phyloP scores from a whole-genome alignment of 2,888 invertebrate species.

The Orchesella flavescens region DNA sequence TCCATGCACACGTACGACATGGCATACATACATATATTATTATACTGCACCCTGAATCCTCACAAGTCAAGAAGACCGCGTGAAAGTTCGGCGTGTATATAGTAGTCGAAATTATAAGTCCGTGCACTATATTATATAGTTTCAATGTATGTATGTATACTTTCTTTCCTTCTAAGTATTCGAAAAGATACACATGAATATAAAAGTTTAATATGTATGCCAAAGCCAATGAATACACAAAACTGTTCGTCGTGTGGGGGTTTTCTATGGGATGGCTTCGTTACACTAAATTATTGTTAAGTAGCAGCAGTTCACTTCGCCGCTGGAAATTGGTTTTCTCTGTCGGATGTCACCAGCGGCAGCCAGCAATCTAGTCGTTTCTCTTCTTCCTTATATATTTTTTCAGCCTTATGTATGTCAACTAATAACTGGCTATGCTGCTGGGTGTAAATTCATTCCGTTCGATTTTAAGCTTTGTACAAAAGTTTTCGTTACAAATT shows the following conservation, averaged over 20 bases:
- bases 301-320: constrained; percentile 44
- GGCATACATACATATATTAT: neutral
- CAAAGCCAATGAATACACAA: too few relatives aligned
- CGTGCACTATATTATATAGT: too few relatives aligned
- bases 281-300: constrained; percentile 48
- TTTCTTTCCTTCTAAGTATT: too few relatives aligned
- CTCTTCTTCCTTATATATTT: neutral
- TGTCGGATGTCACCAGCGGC: constrained; percentile 54
- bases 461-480: neutral
- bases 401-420: neutral
- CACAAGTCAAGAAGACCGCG: constrained; percentile 1
- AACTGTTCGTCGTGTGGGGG: too few relatives aligned
- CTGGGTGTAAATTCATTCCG: too few relatives aligned
- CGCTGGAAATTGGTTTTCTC: constrained; percentile 55
- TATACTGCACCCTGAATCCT: constrained; percentile 4
- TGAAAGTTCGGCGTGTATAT: neutral
- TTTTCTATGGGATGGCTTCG: neutral
- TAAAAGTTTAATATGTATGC: too few relatives aligned
- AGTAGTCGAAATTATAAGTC: too few relatives aligned
- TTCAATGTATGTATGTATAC: too few relatives aligned
- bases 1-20: neutral
- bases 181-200: too few relatives aligned
- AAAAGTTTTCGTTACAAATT: constrained; percentile 32
- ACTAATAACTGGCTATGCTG: too few relatives aligned
- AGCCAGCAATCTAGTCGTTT: constrained; percentile 29